A percentile compares a stretch with the other conserved stretches of the same genome.
Evolutionary conservation across 2,113 vertebrate genomes (phyloP).

Genomic region (Tetrax tetrax): DNA sequence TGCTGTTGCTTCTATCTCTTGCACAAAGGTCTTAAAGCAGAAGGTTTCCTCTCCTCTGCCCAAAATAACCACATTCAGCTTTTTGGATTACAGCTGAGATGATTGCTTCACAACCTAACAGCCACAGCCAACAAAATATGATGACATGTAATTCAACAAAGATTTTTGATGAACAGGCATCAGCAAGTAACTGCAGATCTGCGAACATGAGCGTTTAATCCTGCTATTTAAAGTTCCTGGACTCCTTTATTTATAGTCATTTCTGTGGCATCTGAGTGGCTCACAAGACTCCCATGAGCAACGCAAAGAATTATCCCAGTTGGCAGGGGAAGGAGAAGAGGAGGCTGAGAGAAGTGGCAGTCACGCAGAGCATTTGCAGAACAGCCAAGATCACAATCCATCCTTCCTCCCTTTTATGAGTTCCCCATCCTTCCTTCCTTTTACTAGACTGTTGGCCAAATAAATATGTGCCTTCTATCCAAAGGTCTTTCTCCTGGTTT

Average conservation of each 20-base stretch:
- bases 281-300: conserved; percentile 3
- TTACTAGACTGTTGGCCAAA: conserved; percentile 54
- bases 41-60: neutral
- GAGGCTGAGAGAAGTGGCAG: conserved; percentile 30
- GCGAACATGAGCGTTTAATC: neutral
- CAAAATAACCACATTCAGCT: neutral
- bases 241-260: neutral
- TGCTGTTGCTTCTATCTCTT: neutral
- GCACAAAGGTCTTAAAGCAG: neutral
- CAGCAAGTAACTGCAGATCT: neutral
- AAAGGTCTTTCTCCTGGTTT: conserved; percentile 59
- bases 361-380: neutral
- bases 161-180: neutral
- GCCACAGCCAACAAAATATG: neutral
- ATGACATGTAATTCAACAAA: neutral
- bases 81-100: neutral
- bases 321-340: neutral
- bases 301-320: conserved; percentile 8
- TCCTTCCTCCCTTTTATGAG: conserved; percentile 60
- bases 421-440: conserved; percentile 60
- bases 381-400: conserved; percentile 56
- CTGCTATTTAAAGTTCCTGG: conserved; percentile 9
- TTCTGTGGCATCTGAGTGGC: neutral
- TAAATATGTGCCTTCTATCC: conserved; percentile 64
- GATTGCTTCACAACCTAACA: neutral